phyloP scores from a whole-genome alignment of 2,888 invertebrate genomes.

The Campoletis raptor region DNA sequence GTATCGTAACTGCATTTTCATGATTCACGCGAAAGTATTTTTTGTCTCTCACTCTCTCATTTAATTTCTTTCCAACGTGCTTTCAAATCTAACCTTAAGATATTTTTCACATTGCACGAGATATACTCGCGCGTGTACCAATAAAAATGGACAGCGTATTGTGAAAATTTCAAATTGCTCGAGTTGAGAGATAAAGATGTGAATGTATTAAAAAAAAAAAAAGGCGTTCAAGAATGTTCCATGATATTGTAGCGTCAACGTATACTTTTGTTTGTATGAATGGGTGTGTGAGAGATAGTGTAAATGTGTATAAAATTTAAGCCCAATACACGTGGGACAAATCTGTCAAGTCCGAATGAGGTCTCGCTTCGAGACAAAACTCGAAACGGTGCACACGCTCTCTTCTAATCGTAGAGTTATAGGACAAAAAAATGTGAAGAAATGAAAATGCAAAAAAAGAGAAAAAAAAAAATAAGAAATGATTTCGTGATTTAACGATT shows the following conservation, averaged over 20 bases:
- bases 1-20: neutral
- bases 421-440: conserved; percentile 43
- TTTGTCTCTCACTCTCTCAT: neutral
- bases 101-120: conserved; percentile 58
- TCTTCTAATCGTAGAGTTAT: conserved; percentile 56
- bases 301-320: conserved; percentile 58
- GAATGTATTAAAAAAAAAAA: conserved; percentile 20
- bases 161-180: conserved; percentile 73
- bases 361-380: conserved; percentile 3
- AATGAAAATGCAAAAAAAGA: conserved; percentile 40
- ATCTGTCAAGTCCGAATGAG: conserved; percentile 27
- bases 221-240: conserved; percentile 76
- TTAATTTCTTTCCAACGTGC: conserved; percentile 48
- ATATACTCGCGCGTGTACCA: conserved; percentile 46
- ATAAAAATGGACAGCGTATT: conserved; percentile 71
- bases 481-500: conserved; percentile 55
- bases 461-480: conserved; percentile 39
- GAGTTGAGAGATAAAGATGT: conserved; percentile 61
- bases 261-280: conserved; percentile 62
- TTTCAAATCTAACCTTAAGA: conserved; percentile 48
- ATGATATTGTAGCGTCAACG: conserved; percentile 80
- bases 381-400: conserved; percentile 30
- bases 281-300: conserved; percentile 32
- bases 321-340: conserved; percentile 26
- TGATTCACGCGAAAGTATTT: conserved; percentile 23